Percentiles rank a stretch among this genome's conserved stretches.
These are phyloP conservation scores for Meloidogyne hapla DNA, from an alignment of 1,140 invertebrate species.

Conservation along the genomic window DNA sequence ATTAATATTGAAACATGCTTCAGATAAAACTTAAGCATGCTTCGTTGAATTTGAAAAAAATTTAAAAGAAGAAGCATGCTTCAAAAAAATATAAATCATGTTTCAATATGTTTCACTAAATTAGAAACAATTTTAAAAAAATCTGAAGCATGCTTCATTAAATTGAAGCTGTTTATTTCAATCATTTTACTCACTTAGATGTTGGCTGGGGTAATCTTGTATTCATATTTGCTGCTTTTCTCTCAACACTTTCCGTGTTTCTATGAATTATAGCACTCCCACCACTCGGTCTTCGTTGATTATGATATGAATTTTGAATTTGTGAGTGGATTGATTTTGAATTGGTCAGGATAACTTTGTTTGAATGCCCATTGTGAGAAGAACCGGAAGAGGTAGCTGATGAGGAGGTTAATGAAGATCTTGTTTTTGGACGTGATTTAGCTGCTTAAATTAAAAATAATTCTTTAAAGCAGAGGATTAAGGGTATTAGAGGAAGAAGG, in stretches of 20 bases:
- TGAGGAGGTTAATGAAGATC: neutral
- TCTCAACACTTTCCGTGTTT: constrained; percentile 10
- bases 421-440: neutral
- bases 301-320: neutral
- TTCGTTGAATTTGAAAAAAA: no score
- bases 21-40: no score
- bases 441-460: neutral
- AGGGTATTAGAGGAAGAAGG: no score
- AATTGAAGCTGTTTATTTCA: no score
- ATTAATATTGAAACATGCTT: no score
- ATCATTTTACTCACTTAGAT: constrained; percentile 21
- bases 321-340: neutral
- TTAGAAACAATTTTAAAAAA: neutral
- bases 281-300: neutral
- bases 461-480: no score
- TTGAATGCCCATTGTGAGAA: neutral
- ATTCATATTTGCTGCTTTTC: neutral
- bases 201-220: constrained; percentile 13
- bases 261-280: neutral
- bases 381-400: neutral
- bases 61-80: no score
- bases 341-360: neutral
- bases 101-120: no score
- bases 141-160: neutral
- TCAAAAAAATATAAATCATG: no score